phyloP scores from a whole-genome alignment of 2,888 invertebrate genomes.

The Hoplodrina ambigua region DNA sequence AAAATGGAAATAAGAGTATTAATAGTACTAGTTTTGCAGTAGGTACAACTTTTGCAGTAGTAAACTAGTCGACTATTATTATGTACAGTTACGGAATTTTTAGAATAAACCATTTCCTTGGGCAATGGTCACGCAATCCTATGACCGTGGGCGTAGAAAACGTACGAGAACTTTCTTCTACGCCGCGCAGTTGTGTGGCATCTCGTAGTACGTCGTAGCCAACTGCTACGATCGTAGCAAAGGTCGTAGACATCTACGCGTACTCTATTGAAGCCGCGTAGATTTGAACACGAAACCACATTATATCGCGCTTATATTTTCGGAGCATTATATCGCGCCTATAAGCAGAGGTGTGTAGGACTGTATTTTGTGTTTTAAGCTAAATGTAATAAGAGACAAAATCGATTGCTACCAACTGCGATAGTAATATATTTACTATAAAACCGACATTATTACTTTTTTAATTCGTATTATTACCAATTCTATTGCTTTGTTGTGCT shows the following conservation, averaged over 20 bases:
- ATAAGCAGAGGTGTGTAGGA: neutral
- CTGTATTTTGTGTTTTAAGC: neutral
- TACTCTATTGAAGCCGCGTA: neutral
- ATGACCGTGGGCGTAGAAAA: constrained; percentile 3
- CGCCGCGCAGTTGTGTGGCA: constrained; percentile 20
- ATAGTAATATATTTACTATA: too few species aligned
- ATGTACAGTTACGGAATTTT: constrained; percentile 10
- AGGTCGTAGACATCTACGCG: constrained; percentile 31
- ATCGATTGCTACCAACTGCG: too few species aligned
- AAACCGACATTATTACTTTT: too few species aligned
- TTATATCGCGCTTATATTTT: neutral
- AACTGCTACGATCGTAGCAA: constrained; percentile 45
- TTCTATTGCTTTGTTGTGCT: too few species aligned
- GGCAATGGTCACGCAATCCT: constrained; percentile 21
- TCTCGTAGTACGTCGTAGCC: constrained; percentile 34
- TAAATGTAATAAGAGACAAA: too few species aligned
- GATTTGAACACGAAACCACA: neutral
- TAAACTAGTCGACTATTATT: neutral
- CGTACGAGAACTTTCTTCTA: neutral
- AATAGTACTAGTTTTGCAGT: too few species aligned
- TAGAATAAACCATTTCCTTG: constrained; percentile 5
- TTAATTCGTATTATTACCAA: too few species aligned
- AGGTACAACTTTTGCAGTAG: neutral
- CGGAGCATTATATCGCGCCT: neutral
- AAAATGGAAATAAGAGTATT: too few species aligned